Evolutionary conservation across 2,888 invertebrate genomes (phyloP).

Genomic region (Lasioglossum pauxillum): DNA sequence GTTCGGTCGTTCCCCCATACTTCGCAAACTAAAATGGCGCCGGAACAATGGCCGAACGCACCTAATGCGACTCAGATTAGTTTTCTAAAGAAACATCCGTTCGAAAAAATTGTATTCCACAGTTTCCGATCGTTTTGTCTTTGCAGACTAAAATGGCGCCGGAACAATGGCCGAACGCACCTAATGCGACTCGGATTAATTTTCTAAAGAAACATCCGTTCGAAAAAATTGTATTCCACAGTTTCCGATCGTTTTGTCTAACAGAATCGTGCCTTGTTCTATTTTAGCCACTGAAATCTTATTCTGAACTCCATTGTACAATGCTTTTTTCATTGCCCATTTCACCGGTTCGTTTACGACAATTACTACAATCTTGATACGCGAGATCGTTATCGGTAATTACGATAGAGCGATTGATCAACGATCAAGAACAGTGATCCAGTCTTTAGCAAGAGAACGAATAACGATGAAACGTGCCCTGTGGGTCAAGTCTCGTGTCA

Average conservation of each 20-base stretch:
- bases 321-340: neutral
- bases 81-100: neutral
- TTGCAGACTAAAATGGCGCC: neutral
- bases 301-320: neutral
- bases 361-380: neutral
- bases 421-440: neutral
- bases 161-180: neutral
- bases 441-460: neutral
- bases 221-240: neutral
- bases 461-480: neutral
- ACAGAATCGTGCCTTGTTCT: neutral
- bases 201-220: neutral
- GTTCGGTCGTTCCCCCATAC: neutral
- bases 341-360: neutral
- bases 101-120: neutral
- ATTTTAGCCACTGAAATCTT: neutral
- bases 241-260: neutral
- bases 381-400: neutral
- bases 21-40: neutral
- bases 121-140: no score
- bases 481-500: constrained; percentile 6
- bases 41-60: neutral
- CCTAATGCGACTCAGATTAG: neutral
- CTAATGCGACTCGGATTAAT: neutral
- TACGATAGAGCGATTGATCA: neutral